Conservation (phyloP, 2,113 vertebrate species). For the Halichoerus grypus region DNA sequence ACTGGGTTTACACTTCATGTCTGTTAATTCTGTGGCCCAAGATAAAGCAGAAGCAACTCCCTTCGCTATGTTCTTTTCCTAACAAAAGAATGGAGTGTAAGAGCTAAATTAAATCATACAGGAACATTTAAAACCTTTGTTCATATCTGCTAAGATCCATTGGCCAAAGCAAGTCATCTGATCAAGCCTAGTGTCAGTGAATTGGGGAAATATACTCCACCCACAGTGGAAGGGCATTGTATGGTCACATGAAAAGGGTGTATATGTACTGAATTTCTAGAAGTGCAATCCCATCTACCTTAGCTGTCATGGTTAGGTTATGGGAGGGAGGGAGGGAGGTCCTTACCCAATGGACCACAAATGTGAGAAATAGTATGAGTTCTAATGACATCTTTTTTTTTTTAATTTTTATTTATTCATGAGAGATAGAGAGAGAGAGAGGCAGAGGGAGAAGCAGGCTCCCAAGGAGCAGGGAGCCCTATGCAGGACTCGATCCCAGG, state of each 20-base stretch:
- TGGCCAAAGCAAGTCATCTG: background rate
- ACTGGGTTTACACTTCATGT: background rate
- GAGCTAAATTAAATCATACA: background rate
- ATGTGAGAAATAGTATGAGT: background rate
- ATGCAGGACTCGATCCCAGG: too few species aligned
- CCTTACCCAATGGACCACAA: background rate
- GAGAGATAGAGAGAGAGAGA: too few species aligned
- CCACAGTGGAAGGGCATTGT: background rate
- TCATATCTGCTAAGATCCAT: background rate
- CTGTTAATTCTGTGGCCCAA: background rate
- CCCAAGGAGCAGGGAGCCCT: too few species aligned
- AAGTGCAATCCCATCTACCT: background rate
- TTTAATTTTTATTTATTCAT: too few species aligned
- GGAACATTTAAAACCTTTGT: background rate
- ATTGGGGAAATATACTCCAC: background rate
- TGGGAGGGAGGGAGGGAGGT: background rate
- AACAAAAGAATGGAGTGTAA: background rate
- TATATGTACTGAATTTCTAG: background rate
- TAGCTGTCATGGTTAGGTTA: background rate
- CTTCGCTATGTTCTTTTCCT: background rate
- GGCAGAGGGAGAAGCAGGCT: too few species aligned
- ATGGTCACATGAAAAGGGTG: background rate
- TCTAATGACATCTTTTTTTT: background rate
- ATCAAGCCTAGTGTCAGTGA: background rate
- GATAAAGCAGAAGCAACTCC: background rate